These are phyloP conservation scores for Apodemia zela DNA, from an alignment of 2,888 invertebrate species.

Conservation along the genomic window DNA sequence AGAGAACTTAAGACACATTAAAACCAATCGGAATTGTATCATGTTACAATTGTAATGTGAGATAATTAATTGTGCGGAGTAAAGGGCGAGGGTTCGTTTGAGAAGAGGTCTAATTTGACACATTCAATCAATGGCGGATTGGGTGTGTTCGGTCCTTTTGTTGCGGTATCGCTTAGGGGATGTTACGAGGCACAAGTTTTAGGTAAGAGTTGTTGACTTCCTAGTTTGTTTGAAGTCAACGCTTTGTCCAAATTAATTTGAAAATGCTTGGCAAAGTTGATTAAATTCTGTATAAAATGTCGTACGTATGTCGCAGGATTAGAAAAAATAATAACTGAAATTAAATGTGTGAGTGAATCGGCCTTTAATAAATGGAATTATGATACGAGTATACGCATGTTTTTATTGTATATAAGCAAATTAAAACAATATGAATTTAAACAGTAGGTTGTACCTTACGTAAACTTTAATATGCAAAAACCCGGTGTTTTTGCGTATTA, in stretches of 20 bases:
- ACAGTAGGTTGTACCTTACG: too few relatives aligned
- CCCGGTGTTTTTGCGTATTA: too few relatives aligned
- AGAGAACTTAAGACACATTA: background rate
- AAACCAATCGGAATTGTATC: background rate
- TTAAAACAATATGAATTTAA: too few relatives aligned
- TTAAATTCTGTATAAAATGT: background rate
- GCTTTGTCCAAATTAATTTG: background rate
- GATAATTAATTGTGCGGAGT: slow-evolving; percentile 4
- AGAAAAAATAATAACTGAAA: too few relatives aligned
- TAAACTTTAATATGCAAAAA: too few relatives aligned
- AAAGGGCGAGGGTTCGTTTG: slow-evolving; percentile 12
- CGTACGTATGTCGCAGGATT: background rate
- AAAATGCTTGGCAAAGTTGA: background rate
- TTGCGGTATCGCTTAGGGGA: background rate
- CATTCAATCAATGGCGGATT: slow-evolving; percentile 13
- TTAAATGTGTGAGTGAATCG: too few relatives aligned
- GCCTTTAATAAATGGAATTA: too few relatives aligned
- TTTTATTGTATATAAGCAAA: too few relatives aligned
- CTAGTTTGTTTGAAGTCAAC: background rate
- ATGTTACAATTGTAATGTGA: background rate
- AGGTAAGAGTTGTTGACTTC: background rate
- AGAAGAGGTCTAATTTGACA: slow-evolving; percentile 14
- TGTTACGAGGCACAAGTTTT: background rate
- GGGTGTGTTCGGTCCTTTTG: slow-evolving; percentile 1
- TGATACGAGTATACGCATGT: too few relatives aligned